Evolutionary conservation across 2,113 vertebrate genomes (phyloP), one percentile per base, ranked within the genome.

Genomic region (Haplochromis vanheusdeni): DNA sequence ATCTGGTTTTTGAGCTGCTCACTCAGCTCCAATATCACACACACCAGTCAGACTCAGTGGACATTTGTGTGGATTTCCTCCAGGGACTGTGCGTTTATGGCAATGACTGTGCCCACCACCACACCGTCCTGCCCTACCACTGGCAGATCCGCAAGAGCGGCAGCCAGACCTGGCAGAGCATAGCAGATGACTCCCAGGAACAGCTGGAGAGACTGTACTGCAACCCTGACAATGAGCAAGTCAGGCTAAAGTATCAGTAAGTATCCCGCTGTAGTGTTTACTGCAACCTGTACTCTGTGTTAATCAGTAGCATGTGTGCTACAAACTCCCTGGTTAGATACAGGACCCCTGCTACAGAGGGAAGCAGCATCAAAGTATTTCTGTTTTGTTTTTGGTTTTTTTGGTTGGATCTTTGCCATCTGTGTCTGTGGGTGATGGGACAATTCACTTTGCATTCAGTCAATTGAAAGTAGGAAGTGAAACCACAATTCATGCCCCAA

Each of bases 141-240:
- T 99, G 99, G 99, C 99, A 99, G 92, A 97, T 99, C 95, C 97
- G 96, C 94, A 97, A 96, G 91, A 97, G 96, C 89, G 93, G 96
- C 33, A 97, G 94, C 23, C 97, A 97, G 68, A 94, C 93, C 4
- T 99, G 99, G 99, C 98, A 99, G 88, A 99, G 98, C 84, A 95
- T 99, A 84, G 97, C 97, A 55, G 98, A 98, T 62, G 98, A 99
- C 86, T 97, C 98, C 77, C 99, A 99, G 96, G 99, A 99, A 92
- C 99, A 99, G 92, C 96, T 99, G 97, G 99, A 99, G 94, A 97
- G 98, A 93, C 98, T 99, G 73, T 99, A 98, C 95, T 99, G 99
- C 97, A 99, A 99, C 94, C 99, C 98, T 19, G 99, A 99, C 96
- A 98, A 98, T 35, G 98, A 99, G 54, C 97, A 97, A 91, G 97